Evolutionary conservation across 2,888 invertebrate species (phyloP).

Genomic region (Eumerus sabulonum): DNA sequence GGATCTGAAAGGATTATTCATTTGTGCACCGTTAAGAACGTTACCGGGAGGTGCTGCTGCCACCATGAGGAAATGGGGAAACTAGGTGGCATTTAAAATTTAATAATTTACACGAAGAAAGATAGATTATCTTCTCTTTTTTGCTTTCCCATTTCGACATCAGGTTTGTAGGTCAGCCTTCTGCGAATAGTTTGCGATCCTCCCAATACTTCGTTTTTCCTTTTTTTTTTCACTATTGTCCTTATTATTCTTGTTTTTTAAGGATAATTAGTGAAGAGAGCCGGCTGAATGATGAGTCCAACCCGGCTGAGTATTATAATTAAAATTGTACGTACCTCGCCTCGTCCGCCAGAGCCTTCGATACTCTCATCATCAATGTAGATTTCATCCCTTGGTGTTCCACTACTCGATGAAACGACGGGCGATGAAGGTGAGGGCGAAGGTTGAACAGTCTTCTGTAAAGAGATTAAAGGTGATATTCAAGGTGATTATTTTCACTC

Average conservation of each 20-base stretch:
- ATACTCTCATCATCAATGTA: slow-evolving; percentile 89
- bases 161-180: too few species aligned
- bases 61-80: slow-evolving; percentile 11
- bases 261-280: too few species aligned
- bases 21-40: slow-evolving; percentile 16
- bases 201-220: too few species aligned
- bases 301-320: background rate
- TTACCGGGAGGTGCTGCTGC: too few species aligned
- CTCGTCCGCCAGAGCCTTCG: slow-evolving; percentile 85
- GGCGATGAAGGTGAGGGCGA: slow-evolving; percentile 72
- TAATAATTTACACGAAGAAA: slow-evolving; percentile 53
- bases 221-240: too few species aligned
- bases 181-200: too few species aligned
- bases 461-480: slow-evolving; percentile 50
- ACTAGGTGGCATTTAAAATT: slow-evolving; percentile 58
- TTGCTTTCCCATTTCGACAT: slow-evolving; percentile 24
- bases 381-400: slow-evolving; percentile 80
- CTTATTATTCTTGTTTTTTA: too few species aligned
- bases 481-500: too few species aligned
- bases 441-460: slow-evolving; percentile 76
- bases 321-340: slow-evolving; percentile 81
- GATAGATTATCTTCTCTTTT: slow-evolving; percentile 27
- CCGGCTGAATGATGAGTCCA: background rate
- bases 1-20: slow-evolving; percentile 9
- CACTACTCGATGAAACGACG: slow-evolving; percentile 70